Evolutionary conservation across 2,797 vertebrate species (phyloP), one percentile per base, ranked within the genome.

Genomic region (Danio aesculapii): DNA sequence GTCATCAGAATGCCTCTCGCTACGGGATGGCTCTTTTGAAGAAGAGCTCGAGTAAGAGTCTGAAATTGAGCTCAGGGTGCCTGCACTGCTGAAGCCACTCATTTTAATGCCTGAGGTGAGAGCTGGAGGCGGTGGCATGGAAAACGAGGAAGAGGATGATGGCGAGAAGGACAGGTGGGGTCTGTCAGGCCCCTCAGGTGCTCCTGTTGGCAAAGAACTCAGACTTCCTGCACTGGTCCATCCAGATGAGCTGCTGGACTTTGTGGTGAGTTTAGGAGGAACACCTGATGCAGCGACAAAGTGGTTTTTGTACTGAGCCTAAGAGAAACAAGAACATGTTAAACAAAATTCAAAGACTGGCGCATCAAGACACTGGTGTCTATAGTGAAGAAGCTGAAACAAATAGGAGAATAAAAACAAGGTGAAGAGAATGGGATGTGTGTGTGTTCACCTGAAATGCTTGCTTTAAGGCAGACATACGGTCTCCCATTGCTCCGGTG

Each of bases 221-320:
- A 99, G 92, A 86, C 97, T 99, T 85, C 98, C 98, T 0, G 98
- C 97, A 4, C 98, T 98, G 76, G 97, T 99, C 98, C 98, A 99
- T 81, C 97, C 95, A 0, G 97, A 97, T 0, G 95, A 94, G 86
- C 96, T 96, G 86, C 89, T 95, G 16, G 93, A 93, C 16, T 96
- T 94, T 2, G 96, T 92, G 84, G 94, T 97, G 81, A 97, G 93
- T 90, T 99, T 99, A 46, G 98, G 97, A 66, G 96, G 93, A 71
- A 91, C 94, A 66, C 97, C 93, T 72, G 96, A 96, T 9, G 98
- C 98, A 13, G 97, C 98, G 63, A 99, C 96, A 84, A 99, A 99
- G 91, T 99, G 97, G 88, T 97, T 98, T 87, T 99, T 99, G 82
- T 99, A 99, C 79, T 99, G 98, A 70, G 97, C 95, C 98, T 99